Base-by-base conservation (phyloP, 2,797 vertebrate genomes). In the Phalloptychus januarius region DNA sequence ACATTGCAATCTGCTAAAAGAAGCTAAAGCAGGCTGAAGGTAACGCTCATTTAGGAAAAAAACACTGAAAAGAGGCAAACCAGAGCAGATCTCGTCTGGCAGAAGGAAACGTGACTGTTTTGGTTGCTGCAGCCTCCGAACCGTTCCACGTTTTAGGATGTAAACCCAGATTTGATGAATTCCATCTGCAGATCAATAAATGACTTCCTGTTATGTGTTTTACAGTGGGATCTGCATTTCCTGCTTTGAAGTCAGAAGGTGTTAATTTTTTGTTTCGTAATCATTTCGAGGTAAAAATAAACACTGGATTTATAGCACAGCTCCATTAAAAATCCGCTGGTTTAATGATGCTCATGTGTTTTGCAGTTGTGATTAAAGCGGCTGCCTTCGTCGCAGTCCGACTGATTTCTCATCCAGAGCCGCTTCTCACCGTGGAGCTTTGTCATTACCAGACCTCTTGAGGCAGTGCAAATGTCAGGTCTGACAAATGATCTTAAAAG, bases 381-480 rank as follows among this genome's bases (percentile, higher is more conserved):
- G 7, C 67, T 3, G 20, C 65, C 12, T 38, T 45, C 25, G 1
- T 40, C 40, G 38, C 65, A n/a, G 65, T 42, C 25, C 6, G 25
- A 70, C 42, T n/a, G 67, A 44, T 70, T 44, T 70, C 40, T 70
- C 67, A 45, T 28, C 44, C 40, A 72, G 71, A 81, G 65, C 75
- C n/a, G 58, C 31, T 5, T 36, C 25, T 33, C 31, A 6, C 54
- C 44, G 36, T 71, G 31, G 58, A 50, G 58, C 74, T 78, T 46
- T 46, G 45, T 72, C 70, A 81, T 82, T 76, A 42, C 50, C 73
- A 77, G 75, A 83, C 76, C 40, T 56, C 65, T 72, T 80, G 71
- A 65, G 72, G 83, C 0, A 3, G n/a, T 40, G 12, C 71, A 78
- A 81, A 83, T 74, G 83, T 88, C 79, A 76, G 72, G 56, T 25